These are phyloP conservation scores for Phallusia fumigata DNA, from an alignment of 23 tunicate genomes.

Conservation along the genomic window DNA sequence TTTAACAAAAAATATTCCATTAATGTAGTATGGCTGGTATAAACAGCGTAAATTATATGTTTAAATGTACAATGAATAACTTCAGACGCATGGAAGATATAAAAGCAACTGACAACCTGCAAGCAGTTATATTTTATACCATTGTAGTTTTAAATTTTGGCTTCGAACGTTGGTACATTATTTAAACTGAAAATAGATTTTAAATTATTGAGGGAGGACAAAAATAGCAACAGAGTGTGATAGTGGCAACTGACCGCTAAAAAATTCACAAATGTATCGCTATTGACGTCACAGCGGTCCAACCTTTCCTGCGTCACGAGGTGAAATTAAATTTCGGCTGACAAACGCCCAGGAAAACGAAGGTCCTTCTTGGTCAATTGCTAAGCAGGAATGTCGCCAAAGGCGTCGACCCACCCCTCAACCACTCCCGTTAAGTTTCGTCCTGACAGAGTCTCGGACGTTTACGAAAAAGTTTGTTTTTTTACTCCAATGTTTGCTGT, in stretches of 20 bases:
- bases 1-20: too few species aligned
- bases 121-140: too few species aligned
- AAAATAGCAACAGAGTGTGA: neutral
- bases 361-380: neutral
- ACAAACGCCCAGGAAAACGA: neutral
- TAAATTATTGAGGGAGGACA: too few species aligned
- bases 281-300: neutral
- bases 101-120: too few species aligned
- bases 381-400: constrained; percentile 5
- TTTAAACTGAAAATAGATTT: too few species aligned
- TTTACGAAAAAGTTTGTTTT: neutral
- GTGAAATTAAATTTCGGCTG: too few species aligned
- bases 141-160: too few species aligned
- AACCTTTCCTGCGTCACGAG: neutral
- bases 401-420: neutral
- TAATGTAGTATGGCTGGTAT: too few species aligned
- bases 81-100: too few species aligned
- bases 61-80: too few species aligned
- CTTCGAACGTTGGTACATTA: too few species aligned
- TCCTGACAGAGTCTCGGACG: neutral
- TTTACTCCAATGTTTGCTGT: neutral
- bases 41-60: too few species aligned
- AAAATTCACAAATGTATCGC: neutral
- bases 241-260: neutral
- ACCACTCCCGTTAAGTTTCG: neutral